A percentile compares a stretch with the other conserved stretches of the same genome.
Conservation (phyloP, 2,888 invertebrate species). For the Xanthia icteritia region DNA sequence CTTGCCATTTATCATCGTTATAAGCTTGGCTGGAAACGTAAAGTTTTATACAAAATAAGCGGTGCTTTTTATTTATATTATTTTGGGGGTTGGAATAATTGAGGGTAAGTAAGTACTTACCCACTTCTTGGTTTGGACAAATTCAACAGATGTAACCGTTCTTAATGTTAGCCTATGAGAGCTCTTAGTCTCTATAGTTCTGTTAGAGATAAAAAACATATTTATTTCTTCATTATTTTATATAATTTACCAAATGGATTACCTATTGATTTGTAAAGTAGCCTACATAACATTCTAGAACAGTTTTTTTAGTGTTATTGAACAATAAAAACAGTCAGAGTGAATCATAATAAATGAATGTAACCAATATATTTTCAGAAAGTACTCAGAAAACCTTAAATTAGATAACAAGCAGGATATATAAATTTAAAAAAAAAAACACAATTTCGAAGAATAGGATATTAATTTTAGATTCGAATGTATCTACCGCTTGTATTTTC, state of each 20-base stretch:
- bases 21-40: constrained; percentile 51
- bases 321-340: neutral
- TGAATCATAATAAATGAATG: neutral
- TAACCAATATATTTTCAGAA: neutral
- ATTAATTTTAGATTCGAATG: constrained; percentile 37
- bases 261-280: neutral
- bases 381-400: neutral
- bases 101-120: neutral
- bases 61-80: neutral
- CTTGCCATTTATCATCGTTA: constrained; percentile 47
- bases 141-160: neutral
- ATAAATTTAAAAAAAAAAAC: neutral
- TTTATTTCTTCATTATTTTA: neutral
- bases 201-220: neutral
- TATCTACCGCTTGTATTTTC: constrained; percentile 25
- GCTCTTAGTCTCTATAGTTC: neutral
- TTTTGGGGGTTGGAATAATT: neutral
- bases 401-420: neutral
- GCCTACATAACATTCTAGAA: neutral
- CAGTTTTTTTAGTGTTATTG: neutral
- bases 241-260: neutral
- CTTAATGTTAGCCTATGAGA: neutral
- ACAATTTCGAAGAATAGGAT: neutral
- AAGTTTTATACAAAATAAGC: neutral
- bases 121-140: neutral